Percentiles rank a stretch among this genome's conserved stretches.
Evolutionary conservation across 2,888 invertebrate genomes (phyloP).

Genomic region (Ischnura elegans): DNA sequence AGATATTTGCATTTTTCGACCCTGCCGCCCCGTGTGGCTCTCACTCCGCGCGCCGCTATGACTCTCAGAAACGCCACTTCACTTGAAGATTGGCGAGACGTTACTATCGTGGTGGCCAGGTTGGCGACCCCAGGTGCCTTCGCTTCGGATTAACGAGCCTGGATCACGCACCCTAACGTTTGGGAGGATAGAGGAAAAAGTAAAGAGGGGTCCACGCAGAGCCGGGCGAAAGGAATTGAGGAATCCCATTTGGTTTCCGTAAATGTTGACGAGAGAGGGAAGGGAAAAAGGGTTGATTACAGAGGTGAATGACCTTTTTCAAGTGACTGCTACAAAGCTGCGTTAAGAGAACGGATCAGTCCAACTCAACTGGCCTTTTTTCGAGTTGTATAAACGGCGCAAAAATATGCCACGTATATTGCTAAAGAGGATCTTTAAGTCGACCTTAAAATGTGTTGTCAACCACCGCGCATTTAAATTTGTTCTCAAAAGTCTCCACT

Average conservation of each 20-base stretch:
- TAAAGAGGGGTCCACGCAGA: not conserved
- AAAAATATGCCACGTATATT: too few species aligned
- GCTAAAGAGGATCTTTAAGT: too few species aligned
- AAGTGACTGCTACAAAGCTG: too few species aligned
- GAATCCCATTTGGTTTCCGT: not conserved
- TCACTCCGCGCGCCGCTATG: not conserved
- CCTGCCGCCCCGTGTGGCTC: not conserved
- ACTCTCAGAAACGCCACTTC: not conserved
- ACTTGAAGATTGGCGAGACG: not conserved
- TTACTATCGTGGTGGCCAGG: not conserved
- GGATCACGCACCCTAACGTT: not conserved
- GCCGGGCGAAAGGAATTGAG: not conserved
- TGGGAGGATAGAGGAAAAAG: not conserved
- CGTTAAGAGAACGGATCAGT: too few species aligned
- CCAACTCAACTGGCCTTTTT: too few species aligned
- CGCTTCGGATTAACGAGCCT: not conserved
- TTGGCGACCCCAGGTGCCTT: not conserved
- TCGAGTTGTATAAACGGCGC: too few species aligned
- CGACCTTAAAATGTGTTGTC: too few species aligned
- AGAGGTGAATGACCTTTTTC: too few species aligned
- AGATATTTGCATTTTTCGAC: slow-evolving; percentile 2
- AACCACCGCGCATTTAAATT: too few species aligned
- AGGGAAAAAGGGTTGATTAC: not conserved
- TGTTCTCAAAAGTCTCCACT: too few species aligned
- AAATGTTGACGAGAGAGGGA: not conserved